These are phyloP conservation scores for Neofelis nebulosa DNA, from an alignment of 2,113 vertebrate species.

Conservation along the genomic window DNA sequence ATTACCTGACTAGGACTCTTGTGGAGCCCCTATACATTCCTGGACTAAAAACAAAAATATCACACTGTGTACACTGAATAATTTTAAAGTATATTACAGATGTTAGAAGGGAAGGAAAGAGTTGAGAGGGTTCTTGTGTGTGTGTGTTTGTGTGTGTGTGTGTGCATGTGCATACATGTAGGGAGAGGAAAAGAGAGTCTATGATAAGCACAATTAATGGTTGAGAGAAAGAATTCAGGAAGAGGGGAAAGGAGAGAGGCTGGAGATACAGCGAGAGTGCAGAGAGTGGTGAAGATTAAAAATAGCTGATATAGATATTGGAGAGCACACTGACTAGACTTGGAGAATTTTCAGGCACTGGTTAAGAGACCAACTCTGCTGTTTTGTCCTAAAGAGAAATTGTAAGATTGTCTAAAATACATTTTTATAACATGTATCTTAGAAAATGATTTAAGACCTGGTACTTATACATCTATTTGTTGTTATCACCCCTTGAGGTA, in stretches of 20 bases:
- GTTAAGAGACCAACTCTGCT: not conserved
- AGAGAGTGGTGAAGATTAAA: not conserved
- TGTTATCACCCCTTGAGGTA: slow-evolving; percentile 17
- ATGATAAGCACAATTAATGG: not conserved
- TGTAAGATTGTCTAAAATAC: slow-evolving; percentile 21
- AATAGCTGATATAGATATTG: not conserved
- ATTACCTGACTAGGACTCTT: not conserved
- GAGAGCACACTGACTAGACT: not conserved
- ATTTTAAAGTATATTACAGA: not conserved
- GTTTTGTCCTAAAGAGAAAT: slow-evolving; percentile 25
- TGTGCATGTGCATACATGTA: not conserved
- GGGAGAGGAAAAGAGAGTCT: not conserved
- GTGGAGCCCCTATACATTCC: not conserved
- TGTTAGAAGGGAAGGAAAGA: not conserved
- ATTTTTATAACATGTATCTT: slow-evolving; percentile 43
- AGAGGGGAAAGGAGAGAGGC: not conserved
- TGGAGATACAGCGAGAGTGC: not conserved
- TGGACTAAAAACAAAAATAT: not conserved
- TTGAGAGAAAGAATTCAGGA: not conserved
- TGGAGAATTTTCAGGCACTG: not conserved
- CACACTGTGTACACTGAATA: not conserved
- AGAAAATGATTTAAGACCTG: slow-evolving; percentile 43
- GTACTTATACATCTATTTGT: not conserved
- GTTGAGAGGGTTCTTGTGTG: not conserved
- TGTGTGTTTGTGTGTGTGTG: not conserved